Evolutionary conservation across 2,113 vertebrate species (phyloP), one percentile per base, ranked within the genome.

Genomic region (Nothocercus julius): DNA sequence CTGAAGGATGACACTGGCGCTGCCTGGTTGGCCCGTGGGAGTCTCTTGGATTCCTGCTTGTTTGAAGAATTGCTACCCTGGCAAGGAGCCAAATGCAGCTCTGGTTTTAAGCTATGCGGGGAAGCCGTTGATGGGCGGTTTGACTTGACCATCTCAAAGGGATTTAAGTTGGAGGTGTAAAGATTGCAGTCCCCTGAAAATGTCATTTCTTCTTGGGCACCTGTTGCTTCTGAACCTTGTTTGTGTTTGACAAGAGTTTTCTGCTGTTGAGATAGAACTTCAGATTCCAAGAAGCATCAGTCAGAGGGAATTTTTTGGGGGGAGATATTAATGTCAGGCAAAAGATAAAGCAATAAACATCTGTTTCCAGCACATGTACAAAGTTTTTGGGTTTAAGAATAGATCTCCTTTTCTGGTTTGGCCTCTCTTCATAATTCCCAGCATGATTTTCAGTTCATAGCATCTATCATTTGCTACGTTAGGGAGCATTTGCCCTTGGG

Each of bases 11-110:
- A 7, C 45, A 27, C 63, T 87, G 59, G 24, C 77, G 89, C 62
- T 56, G 13, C 18, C 34, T 51, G 73, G 40, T 24, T 24, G 4
- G 28, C 45, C 32, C 34, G 1, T 9, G 38, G 0, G 1, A 73
- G 11, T 38, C 47, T 21, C 40, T 36, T 54, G 68, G 11, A 27
- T 70, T 82, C 22, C 36, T 73, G 32, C 45, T 62, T 51, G 12
- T 30, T 38, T 38, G 70, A 47, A 73, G 91, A 47, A 86, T 38
- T 53, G n/a, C 36, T 36, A 7, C n/a, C 40, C 45, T 30, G 40
- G 45, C 36, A 77, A 36, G n/a, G 27, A 32, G 40, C 1, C 5
- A 66, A 2, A 5, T 38, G 28, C 38, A 34, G 44, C 25, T 68
- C 47, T 53, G 53, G 10, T 47, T 84, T 79, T 42, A 58, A 73